Conservation (phyloP, 2,113 vertebrate genomes). For the Miniopterus natalensis region DNA sequence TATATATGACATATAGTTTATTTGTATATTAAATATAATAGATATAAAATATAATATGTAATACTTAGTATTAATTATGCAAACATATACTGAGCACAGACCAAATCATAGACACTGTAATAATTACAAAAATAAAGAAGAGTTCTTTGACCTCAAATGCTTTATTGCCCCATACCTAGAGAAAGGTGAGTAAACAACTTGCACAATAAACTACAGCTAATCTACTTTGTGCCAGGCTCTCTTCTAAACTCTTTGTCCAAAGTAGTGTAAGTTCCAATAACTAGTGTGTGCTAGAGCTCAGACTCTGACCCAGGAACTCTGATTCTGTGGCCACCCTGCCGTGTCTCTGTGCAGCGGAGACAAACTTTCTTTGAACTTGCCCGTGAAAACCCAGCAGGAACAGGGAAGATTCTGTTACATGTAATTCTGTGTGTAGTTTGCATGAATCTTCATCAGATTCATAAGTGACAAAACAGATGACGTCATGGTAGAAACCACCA, state of each 20-base stretch:
- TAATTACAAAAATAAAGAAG: neutral
- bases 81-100: constrained; percentile 38
- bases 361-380: neutral
- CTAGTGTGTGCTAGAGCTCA: neutral
- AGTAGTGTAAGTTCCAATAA: neutral
- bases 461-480: neutral
- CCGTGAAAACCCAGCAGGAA: neutral
- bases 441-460: neutral
- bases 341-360: too few species aligned
- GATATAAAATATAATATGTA: neutral
- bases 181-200: neutral
- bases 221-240: neutral
- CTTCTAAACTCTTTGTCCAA: neutral
- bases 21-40: constrained; percentile 26
- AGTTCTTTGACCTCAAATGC: neutral
- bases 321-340: neutral
- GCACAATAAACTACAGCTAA: neutral
- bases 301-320: neutral
- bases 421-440: neutral
- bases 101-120: neutral
- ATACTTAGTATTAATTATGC: neutral
- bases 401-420: neutral
- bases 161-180: neutral
- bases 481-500: neutral
- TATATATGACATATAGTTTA: neutral